Percentiles rank a stretch among this genome's conserved stretches.
phyloP scores from a whole-genome alignment of 2,888 invertebrate genomes.

The Lasioglossum leucozonium region DNA sequence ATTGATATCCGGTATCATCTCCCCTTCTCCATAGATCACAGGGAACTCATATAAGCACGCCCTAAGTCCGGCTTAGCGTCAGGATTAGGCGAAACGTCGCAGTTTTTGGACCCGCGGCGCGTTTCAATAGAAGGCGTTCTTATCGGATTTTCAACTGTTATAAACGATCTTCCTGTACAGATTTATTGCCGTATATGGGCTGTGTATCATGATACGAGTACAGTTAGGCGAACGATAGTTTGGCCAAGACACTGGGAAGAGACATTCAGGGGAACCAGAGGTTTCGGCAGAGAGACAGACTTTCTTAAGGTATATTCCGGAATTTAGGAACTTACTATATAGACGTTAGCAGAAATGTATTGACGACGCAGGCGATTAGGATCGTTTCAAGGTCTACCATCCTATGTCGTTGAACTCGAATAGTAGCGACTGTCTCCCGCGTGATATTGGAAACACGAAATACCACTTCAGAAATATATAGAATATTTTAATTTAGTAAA shows the following conservation, averaged over 20 bases:
- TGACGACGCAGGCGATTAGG: neutral
- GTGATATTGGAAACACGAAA: neutral
- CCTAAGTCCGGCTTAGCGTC: slow-evolving; percentile 9
- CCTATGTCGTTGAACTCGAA: neutral
- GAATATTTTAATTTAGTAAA: too few relatives aligned
- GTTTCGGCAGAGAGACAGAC: neutral
- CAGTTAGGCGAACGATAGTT: neutral
- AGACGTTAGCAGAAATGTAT: neutral
- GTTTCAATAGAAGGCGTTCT: neutral
- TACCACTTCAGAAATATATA: neutral
- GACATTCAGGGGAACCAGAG: neutral
- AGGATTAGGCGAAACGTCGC: slow-evolving; percentile 4
- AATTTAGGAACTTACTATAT: neutral
- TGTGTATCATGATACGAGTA: neutral
- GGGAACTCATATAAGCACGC: neutral
- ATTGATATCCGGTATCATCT: neutral
- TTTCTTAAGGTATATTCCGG: neutral
- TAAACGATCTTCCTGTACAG: neutral
- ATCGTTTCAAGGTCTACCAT: neutral
- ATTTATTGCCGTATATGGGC: slow-evolving; percentile 2
- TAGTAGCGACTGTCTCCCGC: neutral
- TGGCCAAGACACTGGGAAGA: neutral
- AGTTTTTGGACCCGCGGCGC: neutral
- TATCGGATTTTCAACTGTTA: neutral
- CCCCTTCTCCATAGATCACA: neutral